Percentiles rank a stretch among this genome's conserved stretches.
Evolutionary conservation across 1,140 invertebrate genomes (phyloP).

Genomic region (Temnothorax nylanderi): DNA sequence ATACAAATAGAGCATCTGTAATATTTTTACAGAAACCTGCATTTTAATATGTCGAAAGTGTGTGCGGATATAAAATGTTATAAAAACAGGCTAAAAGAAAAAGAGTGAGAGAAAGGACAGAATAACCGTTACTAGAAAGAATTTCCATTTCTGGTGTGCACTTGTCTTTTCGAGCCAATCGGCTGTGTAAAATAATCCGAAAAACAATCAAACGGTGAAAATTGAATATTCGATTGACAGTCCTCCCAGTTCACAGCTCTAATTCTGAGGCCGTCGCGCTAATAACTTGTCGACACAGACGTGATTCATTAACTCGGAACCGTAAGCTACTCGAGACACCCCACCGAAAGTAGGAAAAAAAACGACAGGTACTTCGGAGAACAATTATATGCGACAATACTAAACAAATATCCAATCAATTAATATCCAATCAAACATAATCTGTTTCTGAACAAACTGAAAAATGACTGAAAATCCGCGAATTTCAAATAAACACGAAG

Average conservation of each 20-base stretch:
- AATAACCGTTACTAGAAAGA: background rate
- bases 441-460: background rate
- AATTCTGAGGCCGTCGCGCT: background rate
- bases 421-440: background rate
- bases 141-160: constrained; percentile 3
- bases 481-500: no score
- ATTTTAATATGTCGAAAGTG: constrained; percentile 24
- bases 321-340: background rate
- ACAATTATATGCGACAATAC: background rate
- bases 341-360: background rate
- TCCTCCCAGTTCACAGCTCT: background rate
- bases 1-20: background rate
- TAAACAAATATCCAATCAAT: background rate
- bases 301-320: background rate
- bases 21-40: constrained; percentile 13
- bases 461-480: background rate
- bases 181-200: constrained; percentile 18
- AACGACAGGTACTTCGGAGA: background rate
- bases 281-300: background rate
- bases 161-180: background rate
- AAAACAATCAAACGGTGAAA: constrained; percentile 51
- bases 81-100: background rate
- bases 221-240: constrained; percentile 48
- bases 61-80: background rate
- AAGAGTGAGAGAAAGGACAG: background rate